Evolutionary conservation across 2,113 vertebrate genomes (phyloP), one percentile per base, ranked within the genome.

Genomic region (Scomber colias): DNA sequence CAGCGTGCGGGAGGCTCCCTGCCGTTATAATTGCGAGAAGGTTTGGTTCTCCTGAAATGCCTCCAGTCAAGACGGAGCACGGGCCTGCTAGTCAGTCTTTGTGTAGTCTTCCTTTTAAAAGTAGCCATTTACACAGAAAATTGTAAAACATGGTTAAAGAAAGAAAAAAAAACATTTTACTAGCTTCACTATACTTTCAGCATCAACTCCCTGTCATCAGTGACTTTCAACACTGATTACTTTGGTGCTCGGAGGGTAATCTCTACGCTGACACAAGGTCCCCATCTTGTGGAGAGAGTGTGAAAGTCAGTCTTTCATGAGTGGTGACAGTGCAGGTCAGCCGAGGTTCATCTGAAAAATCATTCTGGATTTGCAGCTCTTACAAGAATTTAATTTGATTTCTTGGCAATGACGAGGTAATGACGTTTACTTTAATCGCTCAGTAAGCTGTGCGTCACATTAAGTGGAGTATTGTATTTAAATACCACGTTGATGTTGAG

Each of bases 11-110:
- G 79, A 85, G 91, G 84, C 90, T 79, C 86, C 88, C 87, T 44
- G 87, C 75, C 78, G 89, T 88, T 83, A 75, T 94, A 91, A 92
- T 93, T 91, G 90, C 88, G 76, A 90, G 88, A 87, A 71, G 71
- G 75, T 84, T 90, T 77, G 84, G 59, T 87, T 86, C 81, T 90
- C 69, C 70, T 79, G 53, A 90, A 88, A 90, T 90, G 84, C 88
- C 90, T 92, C 83, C 67, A 92, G 89, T 86, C 84, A 90, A 89
- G 85, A 91, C 8, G 79, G 79, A 77, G 65, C 87, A 61, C 17
- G 1, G 78, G 86, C 83, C 87, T 71, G 79, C 81, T 80, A 77
- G 67, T 85, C 80, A 51, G 62, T 70, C 90, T 91, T 93, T 90
- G 84, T 89, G 84, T 81, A 35, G 61, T 75, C 74, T 75, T 84